Base-by-base conservation (phyloP, 2,797 vertebrate genomes). In the Oryzias dopingdopingensis region DNA sequence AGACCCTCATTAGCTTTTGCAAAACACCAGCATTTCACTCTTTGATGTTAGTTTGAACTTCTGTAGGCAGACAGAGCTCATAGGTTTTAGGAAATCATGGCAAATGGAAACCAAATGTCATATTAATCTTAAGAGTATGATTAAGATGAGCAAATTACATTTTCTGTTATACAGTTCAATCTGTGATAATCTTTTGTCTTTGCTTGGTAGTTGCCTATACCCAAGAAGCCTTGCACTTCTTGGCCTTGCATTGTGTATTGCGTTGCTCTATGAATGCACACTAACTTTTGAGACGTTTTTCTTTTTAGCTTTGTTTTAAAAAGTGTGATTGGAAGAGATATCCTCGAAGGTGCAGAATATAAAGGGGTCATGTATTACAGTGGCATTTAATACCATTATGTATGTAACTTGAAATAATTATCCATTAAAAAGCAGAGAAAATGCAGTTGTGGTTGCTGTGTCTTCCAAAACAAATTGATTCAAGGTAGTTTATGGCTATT, bases 321-420 rank as follows among this genome's bases (percentile, higher is more conserved):
- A 80, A 81, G 80, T 86, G 59, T 65, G 74, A 72, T 63, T 47
- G 54, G 66, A 72, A 74, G 79, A 84, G 49, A 59, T 59, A 72
- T 77, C 76, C 67, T 40, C 70, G 65, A 70, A 70, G 48, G 60
- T 79, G 69, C 57, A 40, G 65, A 82, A 52, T 52, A 72, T 62
- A 70, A 73, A 77, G 78, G 80, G 32, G 80, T 86, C 87, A 84
- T 89, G 89, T 86, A 86, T 85, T 85, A 76, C 84, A 88, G 80
- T 86, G 83, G 77, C 87, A 86, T 87, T 89, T 87, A 88, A 78
- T 88, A 88, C 85, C 84, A 86, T 82, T 81, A 76, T 84, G 77
- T 84, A 82, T 90, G 82, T 89, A 86, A 82, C 79, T 88, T 89
- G 75, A 88, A 86, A 77, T 79, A 75, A 88, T 37, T 82, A 88